Evolutionary conservation across 2,888 invertebrate species (phyloP).

Genomic region (Halictus ligatus): DNA sequence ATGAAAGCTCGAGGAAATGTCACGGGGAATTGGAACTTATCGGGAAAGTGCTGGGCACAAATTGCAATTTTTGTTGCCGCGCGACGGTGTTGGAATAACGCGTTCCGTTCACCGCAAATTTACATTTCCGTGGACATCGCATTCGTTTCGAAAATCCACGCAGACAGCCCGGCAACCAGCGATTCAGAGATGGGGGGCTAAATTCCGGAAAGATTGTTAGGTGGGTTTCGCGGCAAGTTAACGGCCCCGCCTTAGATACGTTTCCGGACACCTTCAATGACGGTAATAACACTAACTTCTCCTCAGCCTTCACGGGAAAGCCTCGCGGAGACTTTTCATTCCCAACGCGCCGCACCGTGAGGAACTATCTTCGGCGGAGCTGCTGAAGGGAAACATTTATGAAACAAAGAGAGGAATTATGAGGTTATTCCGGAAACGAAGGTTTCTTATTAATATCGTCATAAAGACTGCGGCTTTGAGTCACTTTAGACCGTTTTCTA

Average conservation of each 20-base stretch:
- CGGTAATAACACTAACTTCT: conserved; percentile 81
- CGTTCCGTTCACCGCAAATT: neutral
- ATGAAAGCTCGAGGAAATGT: neutral
- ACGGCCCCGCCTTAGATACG: conserved; percentile 70
- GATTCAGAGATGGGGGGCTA: conserved; percentile 52
- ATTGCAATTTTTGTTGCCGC: neutral
- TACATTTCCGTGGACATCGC: neutral
- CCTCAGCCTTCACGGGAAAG: conserved; percentile 69
- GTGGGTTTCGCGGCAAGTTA: conserved; percentile 71
- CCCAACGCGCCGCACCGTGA: conserved; percentile 43
- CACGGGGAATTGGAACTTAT: neutral
- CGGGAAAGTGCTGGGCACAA: neutral
- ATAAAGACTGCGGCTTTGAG: neutral
- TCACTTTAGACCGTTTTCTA: neutral
- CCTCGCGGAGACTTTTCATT: conserved; percentile 51
- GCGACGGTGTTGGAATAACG: neutral
- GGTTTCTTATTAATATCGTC: conserved; percentile 22
- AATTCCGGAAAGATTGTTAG: conserved; percentile 64
- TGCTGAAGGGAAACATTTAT: conserved; percentile 41
- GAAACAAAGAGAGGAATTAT: conserved; percentile 61
- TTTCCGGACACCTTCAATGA: conserved; percentile 74
- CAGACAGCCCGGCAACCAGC: conserved; percentile 15
- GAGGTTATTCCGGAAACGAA: conserved; percentile 41
- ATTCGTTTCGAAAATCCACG: neutral
- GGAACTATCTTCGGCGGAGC: conserved; percentile 44